Percentiles rank a stretch among this genome's conserved stretches.
Evolutionary conservation across 2,113 vertebrate genomes (phyloP).

Genomic region (Bos indicus): DNA sequence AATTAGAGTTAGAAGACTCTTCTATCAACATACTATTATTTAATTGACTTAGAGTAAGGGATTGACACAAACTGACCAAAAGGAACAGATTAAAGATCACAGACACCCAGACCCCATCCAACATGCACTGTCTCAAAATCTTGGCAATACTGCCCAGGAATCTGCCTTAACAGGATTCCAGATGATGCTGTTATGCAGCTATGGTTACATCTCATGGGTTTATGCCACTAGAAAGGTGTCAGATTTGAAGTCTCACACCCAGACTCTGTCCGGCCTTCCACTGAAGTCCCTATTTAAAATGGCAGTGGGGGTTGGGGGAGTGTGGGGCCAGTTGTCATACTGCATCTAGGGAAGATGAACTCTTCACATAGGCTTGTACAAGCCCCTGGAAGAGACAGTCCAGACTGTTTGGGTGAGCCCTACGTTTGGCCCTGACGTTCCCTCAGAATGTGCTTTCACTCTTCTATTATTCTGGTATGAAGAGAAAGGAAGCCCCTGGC

Average conservation of each 20-base stretch:
- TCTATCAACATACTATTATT: neutral
- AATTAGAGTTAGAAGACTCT: neutral
- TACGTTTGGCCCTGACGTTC: neutral
- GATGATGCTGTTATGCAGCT: neutral
- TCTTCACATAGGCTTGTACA: neutral
- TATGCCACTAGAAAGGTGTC: neutral
- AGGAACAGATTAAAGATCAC: neutral
- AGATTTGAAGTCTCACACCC: neutral
- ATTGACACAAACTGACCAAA: neutral
- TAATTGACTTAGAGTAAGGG: neutral
- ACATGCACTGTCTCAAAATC: neutral
- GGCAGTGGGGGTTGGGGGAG: neutral
- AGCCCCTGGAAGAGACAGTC: neutral
- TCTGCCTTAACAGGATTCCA: neutral
- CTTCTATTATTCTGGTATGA: neutral
- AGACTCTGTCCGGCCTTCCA: neutral
- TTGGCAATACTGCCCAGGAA: neutral
- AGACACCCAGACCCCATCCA: neutral
- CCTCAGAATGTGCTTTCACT: neutral
- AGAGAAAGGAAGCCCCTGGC: slow-evolving; percentile 1
- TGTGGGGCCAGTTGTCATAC: neutral
- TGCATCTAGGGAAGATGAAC: neutral
- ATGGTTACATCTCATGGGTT: neutral
- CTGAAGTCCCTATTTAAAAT: neutral
- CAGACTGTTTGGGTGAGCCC: neutral